Evolutionary conservation across 2,797 vertebrate species (phyloP).

Genomic region (Toxotes lorentzi): DNA sequence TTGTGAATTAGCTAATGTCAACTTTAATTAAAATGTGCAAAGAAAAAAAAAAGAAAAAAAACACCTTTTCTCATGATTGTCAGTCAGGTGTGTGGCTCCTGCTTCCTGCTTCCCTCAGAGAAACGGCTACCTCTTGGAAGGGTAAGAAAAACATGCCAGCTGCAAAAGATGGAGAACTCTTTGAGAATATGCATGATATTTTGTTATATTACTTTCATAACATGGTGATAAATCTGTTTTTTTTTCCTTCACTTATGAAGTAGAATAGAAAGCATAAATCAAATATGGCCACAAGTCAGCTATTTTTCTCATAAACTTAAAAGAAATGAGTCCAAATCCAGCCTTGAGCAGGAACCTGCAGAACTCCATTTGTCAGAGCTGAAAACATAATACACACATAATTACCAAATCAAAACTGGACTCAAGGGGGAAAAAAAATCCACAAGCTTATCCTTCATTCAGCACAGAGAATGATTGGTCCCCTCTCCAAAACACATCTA

Average conservation of each 20-base stretch:
- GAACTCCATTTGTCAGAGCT: slow-evolving; percentile 68
- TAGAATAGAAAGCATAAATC: slow-evolving; percentile 55
- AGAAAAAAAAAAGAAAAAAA: slow-evolving; percentile 36
- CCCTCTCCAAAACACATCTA: slow-evolving; percentile 26
- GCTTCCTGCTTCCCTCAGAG: slow-evolving; percentile 23
- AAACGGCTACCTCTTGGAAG: slow-evolving; percentile 4
- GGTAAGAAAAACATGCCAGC: slow-evolving; percentile 1
- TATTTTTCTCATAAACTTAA: slow-evolving; percentile 60
- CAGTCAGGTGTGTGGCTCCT: slow-evolving; percentile 48
- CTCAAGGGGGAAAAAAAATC: slow-evolving; percentile 34
- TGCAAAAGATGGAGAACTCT: neutral
- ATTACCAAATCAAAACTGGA: slow-evolving; percentile 74
- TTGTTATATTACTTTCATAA: slow-evolving; percentile 3
- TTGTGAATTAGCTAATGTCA: slow-evolving; percentile 76
- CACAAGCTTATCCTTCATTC: slow-evolving; percentile 54
- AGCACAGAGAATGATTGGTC: slow-evolving; percentile 31
- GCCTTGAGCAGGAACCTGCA: slow-evolving; percentile 53
- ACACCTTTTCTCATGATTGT: slow-evolving; percentile 32
- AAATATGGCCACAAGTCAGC: slow-evolving; percentile 39
- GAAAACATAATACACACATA: slow-evolving; percentile 66
- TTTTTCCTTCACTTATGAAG: slow-evolving; percentile 48
- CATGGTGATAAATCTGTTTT: slow-evolving; percentile 41
- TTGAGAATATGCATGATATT: slow-evolving; percentile 9
- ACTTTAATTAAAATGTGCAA: slow-evolving; percentile 78
- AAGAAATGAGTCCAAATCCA: slow-evolving; percentile 50